Percentiles rank a stretch among this genome's conserved stretches.
phyloP scores from a whole-genome alignment of 2,797 vertebrate genomes.

The Taeniopygia guttata region DNA sequence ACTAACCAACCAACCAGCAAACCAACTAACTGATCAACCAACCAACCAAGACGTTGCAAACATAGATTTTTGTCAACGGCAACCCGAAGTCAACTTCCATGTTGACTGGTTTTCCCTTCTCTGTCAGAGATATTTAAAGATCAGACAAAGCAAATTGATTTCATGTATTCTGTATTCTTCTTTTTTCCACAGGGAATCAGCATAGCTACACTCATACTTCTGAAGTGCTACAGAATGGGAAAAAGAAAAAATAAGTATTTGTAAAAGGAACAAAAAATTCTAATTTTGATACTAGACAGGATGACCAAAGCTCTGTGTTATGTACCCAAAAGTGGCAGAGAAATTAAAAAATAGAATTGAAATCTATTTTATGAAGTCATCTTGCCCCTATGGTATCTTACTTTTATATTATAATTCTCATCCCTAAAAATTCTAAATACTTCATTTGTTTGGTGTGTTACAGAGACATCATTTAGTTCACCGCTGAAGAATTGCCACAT shows the following conservation, averaged over 20 bases:
- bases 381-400: neutral
- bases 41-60: neutral
- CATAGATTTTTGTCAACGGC: neutral
- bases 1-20: neutral
- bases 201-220: neutral
- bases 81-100: neutral
- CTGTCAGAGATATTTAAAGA: conserved; percentile 24
- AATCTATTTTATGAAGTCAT: neutral
- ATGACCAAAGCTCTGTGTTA: neutral
- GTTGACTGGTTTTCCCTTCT: neutral
- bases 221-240: neutral
- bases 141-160: neutral
- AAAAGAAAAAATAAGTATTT: neutral
- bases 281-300: neutral
- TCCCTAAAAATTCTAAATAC: neutral
- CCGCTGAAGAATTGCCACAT: neutral
- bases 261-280: neutral
- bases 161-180: conserved; percentile 1
- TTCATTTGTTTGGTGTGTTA: neutral
- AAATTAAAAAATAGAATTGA: neutral
- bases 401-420: neutral
- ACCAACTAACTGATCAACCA: neutral
- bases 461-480: neutral
- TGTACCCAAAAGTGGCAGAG: neutral
- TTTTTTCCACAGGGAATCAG: neutral